Base-by-base conservation (phyloP, 2,113 vertebrate species). In the Emydura subglobosa region DNA sequence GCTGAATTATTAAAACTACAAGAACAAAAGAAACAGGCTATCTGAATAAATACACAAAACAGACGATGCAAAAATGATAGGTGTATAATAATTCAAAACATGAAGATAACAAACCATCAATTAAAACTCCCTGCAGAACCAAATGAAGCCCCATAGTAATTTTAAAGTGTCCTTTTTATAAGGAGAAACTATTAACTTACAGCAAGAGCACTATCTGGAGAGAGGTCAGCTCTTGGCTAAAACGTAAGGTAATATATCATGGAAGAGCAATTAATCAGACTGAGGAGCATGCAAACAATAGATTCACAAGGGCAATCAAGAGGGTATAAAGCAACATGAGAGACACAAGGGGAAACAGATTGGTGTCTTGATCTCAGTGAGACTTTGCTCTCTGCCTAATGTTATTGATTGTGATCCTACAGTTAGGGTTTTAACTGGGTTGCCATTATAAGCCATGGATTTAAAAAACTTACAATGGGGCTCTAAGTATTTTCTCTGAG, bases 251-350 rank as follows among this genome's bases (percentile, higher is more conserved):
- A 68, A 68, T 95, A 87, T 24, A 13, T 95, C n/a, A 61, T 19
- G 44, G n/a, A 79, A 96, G 65, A 82, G 5, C 82, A 87, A 92
- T 90, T 83, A 95, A 94, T 96, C 53, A 96, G 90, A 91, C 47
- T 49, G 59, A 82, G 14, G 82, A 54, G 78, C 49, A 79, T 54
- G 44, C 57, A 68, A 94, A 92, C 65, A 89, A 44, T n/a, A 90
- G 65, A 39, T 82, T 91, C 74, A 94, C 21, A 90, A 96, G 96
- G 85, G 39, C 55, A 91, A 85, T 89, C 68, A 94, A 90, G 78
- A 51, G 86, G 86, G 25, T 44, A 42, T 29, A 86, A 91, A 81
- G 54, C 39, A 89, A 93, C 86, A 53, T 85, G 49, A 49, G 86
- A 74, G 82, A 83, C 89, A 61, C 49, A 11, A 53, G 47, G 5